Evolutionary conservation across 2,113 vertebrate species (phyloP), one percentile per base, ranked within the genome.

Genomic region (Emydura subglobosa): DNA sequence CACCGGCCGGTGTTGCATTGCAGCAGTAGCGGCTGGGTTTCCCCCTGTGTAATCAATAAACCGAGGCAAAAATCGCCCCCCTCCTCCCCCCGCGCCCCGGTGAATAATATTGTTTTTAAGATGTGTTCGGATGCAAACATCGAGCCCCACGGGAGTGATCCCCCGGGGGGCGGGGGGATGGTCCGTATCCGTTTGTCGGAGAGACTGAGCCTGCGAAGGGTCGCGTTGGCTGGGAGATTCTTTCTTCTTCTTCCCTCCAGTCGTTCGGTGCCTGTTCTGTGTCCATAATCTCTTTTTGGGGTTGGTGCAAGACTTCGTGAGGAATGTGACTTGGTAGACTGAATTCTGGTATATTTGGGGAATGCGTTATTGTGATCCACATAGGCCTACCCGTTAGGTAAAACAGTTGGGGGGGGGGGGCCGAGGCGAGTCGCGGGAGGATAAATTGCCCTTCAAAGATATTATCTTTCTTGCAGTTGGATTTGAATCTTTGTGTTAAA

Each of bases 1-100:
- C 17, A 2, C 90, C 87, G 79, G 94, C 81, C 93, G 82, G 95
- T 97, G 98, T 98, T 98, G 98, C 98, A 98, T 95, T 98, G 98
- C 98, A 98, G 98, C 97, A 97, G 95, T 93, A 83, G 94, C 95
- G 83, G 95, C 94, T 89, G 54, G 96, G 92, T 92, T 96, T 86
- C 94, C 83, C 95, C 94, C 94, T 87, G 55, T 91, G 93, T 92
- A 78, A 97, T 98, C 97, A 93, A 96, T 98, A 97, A 83, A 95
- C 93, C 83, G 94, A 90, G 83, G 82, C 85, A 44, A n/a, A 39
- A 78, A 93, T 90, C 53, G 49, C 39, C 86, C 49, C 83, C 39
- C 14, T 50, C 39, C 39, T 83, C 49, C 83, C 39, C 14, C 57
- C 39, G 17, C 68, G 79, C 53, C 76, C 88, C 65, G 82, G 91